phyloP scores from a whole-genome alignment of 2,113 vertebrate genomes.

The Eulemur rufifrons region DNA sequence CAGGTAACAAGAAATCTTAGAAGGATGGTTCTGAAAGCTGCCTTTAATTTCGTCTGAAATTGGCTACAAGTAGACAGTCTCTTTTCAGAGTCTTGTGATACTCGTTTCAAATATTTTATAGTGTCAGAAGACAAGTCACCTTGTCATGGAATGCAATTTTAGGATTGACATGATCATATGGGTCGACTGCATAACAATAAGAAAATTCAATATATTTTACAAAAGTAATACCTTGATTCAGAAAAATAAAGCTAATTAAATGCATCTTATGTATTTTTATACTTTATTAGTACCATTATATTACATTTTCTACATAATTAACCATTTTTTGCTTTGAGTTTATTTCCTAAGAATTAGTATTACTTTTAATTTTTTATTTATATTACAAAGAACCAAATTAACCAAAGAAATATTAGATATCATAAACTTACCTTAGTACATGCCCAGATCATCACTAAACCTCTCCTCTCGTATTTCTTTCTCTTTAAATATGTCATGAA shows the following conservation, averaged over 20 bases:
- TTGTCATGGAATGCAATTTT: constrained; percentile 10
- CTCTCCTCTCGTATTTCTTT: not conserved
- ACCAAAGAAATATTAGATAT: not conserved
- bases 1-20: constrained; percentile 25
- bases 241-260: constrained; percentile 25
- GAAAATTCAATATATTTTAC: constrained; percentile 7
- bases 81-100: constrained; percentile 49
- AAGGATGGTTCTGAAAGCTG: not conserved
- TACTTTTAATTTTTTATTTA: constrained; percentile 6
- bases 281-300: not conserved
- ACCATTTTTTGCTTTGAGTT: not conserved
- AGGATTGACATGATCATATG: not conserved
- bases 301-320: not conserved
- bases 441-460: not conserved
- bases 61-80: constrained; percentile 39
- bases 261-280: not conserved
- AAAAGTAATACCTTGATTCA: not conserved
- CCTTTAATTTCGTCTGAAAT: constrained; percentile 60
- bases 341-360: not conserved
- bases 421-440: not conserved
- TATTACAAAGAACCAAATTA: not conserved
- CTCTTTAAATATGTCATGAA: not conserved
- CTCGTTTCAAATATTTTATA: constrained; percentile 55
- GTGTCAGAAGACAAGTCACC: constrained; percentile 7
- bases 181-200: not conserved